Conservation (phyloP, 1,140 invertebrate genomes). For the Monochamus saltuarius region DNA sequence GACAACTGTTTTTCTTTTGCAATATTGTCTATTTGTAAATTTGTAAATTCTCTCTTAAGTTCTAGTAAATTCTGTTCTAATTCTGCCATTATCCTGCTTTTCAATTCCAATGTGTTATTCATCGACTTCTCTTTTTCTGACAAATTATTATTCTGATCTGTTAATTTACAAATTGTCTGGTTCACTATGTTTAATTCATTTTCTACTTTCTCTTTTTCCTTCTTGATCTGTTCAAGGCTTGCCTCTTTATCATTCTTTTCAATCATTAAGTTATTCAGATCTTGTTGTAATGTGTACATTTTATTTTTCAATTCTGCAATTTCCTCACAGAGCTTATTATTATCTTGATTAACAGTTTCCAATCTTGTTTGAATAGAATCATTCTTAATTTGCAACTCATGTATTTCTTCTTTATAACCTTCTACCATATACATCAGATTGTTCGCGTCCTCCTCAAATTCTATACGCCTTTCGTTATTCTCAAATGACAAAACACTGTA, state of each 20-base stretch:
- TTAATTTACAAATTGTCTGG: background rate
- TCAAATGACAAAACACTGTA: background rate
- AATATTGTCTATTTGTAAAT: too few relatives aligned
- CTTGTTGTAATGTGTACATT: background rate
- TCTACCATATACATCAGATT: background rate
- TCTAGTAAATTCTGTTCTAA: too few relatives aligned
- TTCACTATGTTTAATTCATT: conserved; percentile 1
- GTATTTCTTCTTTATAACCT: conserved; percentile 1
- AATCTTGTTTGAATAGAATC: conserved; percentile 4
- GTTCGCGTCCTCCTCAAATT: background rate
- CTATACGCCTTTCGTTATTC: background rate
- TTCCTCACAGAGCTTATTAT: background rate
- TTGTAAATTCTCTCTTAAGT: too few relatives aligned
- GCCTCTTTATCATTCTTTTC: background rate
- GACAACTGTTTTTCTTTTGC: background rate
- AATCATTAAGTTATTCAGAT: background rate
- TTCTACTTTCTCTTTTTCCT: conserved; percentile 6
- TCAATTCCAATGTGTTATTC: too few relatives aligned
- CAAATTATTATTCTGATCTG: too few relatives aligned
- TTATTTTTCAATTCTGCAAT: background rate
- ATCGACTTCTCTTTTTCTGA: too few relatives aligned
- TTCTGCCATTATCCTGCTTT: too few relatives aligned
- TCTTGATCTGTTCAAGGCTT: conserved; percentile 2
- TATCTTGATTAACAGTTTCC: conserved; percentile 9
- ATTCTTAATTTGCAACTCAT: background rate